Evolutionary conservation across 2,113 vertebrate species (phyloP), one percentile per base, ranked within the genome.

Genomic region (Conger conger): DNA sequence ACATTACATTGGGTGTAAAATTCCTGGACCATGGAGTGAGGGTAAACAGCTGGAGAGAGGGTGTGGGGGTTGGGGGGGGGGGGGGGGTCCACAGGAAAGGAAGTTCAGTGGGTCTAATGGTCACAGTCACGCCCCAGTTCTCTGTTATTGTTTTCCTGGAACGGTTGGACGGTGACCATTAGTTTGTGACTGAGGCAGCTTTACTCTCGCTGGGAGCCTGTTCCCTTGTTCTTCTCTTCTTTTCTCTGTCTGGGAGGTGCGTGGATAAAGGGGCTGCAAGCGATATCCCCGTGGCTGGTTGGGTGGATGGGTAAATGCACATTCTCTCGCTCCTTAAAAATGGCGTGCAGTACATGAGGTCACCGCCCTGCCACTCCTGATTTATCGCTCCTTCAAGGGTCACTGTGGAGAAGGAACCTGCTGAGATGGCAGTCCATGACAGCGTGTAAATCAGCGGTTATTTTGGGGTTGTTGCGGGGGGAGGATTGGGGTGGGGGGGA

Each of bases 311-410:
- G 81, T 84, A 80, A 87, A 85, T 76, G 84, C 86, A 88, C 86
- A 84, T 88, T 83, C 82, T 8, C 68, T 23, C 79, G 76, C 86
- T 80, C 85, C 76, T 86, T 77, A 81, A 13, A 45, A 85, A 81
- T 88, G 83, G 86, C 78, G 36, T 88, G 85, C 11, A 60, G 38
- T 85, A 87, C 83, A 91, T 91, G 92, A 92, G 89, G 89, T 90
- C 89, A 87, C 36, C 27, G 15, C 27, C 33, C 40, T 37, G 83
- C 80, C 50, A 86, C 54, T 33, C 85, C 73, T 89, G 89, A 94
- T 92, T 92, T 89, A 91, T 85, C 82, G 85, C 89, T 85, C 83
- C 79, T 85, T 87, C 79, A 50, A 81, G 8, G 57, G 68, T 81
- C 80, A 88, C 87, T 83, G 88, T 88, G 86, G 86, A 80, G 85